Evolutionary conservation across 1,140 invertebrate species (phyloP).

Genomic region (Acromyrmex echinatior): DNA sequence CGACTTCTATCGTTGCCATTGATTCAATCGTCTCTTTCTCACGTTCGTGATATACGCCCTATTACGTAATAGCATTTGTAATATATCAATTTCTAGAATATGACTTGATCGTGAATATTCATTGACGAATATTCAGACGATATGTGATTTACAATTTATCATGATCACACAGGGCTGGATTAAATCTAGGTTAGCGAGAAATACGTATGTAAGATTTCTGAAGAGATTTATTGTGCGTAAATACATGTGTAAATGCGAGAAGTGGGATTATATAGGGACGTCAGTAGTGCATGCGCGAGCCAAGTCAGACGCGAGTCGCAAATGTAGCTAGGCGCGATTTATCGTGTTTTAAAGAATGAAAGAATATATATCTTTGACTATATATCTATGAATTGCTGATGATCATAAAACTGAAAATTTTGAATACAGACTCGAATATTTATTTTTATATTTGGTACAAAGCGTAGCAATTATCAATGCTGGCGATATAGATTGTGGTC

Average conservation of each 20-base stretch:
- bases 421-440: neutral
- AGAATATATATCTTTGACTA: neutral
- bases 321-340: neutral
- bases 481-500: constrained; percentile 13
- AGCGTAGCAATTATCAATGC: neutral
- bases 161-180: neutral
- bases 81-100: constrained; percentile 45
- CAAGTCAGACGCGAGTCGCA: constrained; percentile 39
- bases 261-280: constrained; percentile 27
- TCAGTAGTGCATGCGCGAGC: constrained; percentile 58
- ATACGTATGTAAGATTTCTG: neutral
- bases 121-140: constrained; percentile 4
- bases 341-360: neutral
- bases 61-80: constrained; percentile 36
- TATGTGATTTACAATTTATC: constrained; percentile 54
- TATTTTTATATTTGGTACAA: neutral
- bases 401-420: neutral
- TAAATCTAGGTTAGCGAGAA: constrained; percentile 12
- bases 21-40: neutral
- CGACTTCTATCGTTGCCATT: neutral
- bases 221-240: constrained; percentile 5
- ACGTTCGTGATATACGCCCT: constrained; percentile 22
- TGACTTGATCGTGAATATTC: constrained; percentile 13
- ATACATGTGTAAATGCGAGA: constrained; percentile 6
- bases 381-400: neutral